Conservation (phyloP, 2,113 vertebrate genomes). For the Nothoprocta pentlandii region DNA sequence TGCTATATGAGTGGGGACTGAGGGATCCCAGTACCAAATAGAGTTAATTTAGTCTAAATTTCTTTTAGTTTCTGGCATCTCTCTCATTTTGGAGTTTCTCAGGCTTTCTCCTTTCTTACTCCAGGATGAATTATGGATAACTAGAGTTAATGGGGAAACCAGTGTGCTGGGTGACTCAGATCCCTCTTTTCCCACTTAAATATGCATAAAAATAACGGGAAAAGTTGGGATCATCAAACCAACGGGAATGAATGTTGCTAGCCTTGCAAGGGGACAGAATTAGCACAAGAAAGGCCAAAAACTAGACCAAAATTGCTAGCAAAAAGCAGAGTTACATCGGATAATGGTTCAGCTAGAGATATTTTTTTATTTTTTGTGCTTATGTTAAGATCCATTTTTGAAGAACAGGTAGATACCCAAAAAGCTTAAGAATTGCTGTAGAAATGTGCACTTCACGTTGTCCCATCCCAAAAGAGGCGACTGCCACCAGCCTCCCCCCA, state of each 20-base stretch:
- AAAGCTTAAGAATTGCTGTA: not conserved
- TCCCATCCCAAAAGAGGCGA: not conserved
- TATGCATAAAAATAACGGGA: not conserved
- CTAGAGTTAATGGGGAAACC: not conserved
- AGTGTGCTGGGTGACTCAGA: not conserved
- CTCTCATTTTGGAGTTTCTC: not conserved
- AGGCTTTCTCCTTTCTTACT: not conserved
- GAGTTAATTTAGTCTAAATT: not conserved
- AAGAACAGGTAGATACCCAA: not conserved
- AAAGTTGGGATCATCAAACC: not conserved
- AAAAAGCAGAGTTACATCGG: too few relatives aligned
- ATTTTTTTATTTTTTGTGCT: not conserved
- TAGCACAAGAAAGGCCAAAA: not conserved
- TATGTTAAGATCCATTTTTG: not conserved
- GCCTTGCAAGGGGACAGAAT: not conserved
- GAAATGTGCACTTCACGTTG: not conserved
- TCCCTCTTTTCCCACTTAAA: not conserved
- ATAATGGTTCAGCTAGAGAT: too few relatives aligned
- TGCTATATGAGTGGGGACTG: not conserved
- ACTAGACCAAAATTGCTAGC: not conserved
- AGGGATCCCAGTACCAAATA: not conserved
- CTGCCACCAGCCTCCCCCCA: fast-evolving
- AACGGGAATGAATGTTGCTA: not conserved
- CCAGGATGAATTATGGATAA: not conserved
- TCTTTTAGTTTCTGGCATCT: too few relatives aligned